These are phyloP conservation scores for Salpingus planirostris DNA, from an alignment of 2,888 invertebrate genomes.

Conservation along the genomic window DNA sequence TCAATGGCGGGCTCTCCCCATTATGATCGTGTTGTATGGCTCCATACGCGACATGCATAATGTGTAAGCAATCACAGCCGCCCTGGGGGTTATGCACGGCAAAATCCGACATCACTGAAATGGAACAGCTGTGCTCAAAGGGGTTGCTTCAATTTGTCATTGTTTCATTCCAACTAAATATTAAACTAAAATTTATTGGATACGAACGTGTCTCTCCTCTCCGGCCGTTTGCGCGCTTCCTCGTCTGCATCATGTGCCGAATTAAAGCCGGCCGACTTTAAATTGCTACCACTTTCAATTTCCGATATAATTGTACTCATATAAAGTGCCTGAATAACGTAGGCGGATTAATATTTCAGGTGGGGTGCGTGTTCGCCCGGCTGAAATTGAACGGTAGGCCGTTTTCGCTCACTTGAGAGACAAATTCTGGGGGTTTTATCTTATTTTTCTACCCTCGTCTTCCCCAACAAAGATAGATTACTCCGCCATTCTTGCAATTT, in stretches of 20 bases:
- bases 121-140: constrained; percentile 37
- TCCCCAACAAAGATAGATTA: constrained; percentile 76
- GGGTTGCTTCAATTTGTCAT: constrained; percentile 34
- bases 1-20: constrained; percentile 22
- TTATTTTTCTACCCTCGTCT: constrained; percentile 46
- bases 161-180: constrained; percentile 29
- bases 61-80: constrained; percentile 40
- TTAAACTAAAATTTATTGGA: constrained; percentile 10
- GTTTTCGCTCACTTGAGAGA: constrained; percentile 41
- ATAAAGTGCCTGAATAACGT: too few relatives aligned
- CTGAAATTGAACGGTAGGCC: constrained; percentile 36
- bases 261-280: too few relatives aligned
- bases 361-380: too few relatives aligned
- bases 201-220: too few relatives aligned
- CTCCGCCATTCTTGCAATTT: constrained; percentile 89
- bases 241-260: too few relatives aligned
- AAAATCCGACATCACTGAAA: constrained; percentile 29
- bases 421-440: constrained; percentile 43
- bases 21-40: constrained; percentile 19
- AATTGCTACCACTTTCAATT: too few relatives aligned
- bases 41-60: constrained; percentile 43
- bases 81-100: constrained; percentile 22
- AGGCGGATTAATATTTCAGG: too few relatives aligned
- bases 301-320: too few relatives aligned
- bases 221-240: too few relatives aligned